These are phyloP conservation scores for Tragopan temminckii DNA, from an alignment of 2,797 vertebrate species.

Conservation along the genomic window DNA sequence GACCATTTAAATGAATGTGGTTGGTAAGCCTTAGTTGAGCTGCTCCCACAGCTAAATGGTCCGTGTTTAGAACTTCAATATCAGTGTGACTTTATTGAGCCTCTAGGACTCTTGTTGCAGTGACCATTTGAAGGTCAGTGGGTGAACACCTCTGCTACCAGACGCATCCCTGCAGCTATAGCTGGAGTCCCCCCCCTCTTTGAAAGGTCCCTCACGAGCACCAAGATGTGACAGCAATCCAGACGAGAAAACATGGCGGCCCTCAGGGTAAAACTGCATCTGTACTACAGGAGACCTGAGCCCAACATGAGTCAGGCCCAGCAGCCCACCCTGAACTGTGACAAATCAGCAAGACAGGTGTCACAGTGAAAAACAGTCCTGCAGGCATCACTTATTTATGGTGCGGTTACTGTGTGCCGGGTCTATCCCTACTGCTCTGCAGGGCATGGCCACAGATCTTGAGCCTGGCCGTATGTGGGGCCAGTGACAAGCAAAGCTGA, in stretches of 20 bases:
- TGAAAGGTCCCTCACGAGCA: not conserved
- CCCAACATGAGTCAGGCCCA: rapidly evolving
- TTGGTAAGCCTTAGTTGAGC: not conserved
- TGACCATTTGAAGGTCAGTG: not conserved
- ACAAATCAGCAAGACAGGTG: not conserved
- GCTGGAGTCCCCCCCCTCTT: not conserved
- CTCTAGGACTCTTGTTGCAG: not conserved
- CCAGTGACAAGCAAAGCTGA: not conserved
- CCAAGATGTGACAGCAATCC: not conserved
- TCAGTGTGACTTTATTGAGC: not conserved
- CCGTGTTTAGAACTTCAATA: not conserved
- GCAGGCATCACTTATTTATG: not conserved
- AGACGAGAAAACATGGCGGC: not conserved
- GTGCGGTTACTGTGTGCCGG: rapidly evolving
- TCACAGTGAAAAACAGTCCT: not conserved
- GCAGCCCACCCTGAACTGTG: not conserved
- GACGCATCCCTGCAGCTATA: not conserved
- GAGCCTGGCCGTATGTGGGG: rapidly evolving
- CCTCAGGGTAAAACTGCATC: not conserved
- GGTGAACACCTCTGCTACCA: not conserved
- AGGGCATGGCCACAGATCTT: not conserved
- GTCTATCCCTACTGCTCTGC: not conserved
- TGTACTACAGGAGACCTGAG: rapidly evolving
- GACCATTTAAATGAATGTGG: not conserved
- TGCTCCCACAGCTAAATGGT: not conserved